Percentiles rank a stretch among this genome's conserved stretches.
phyloP scores from a whole-genome alignment of 2,888 invertebrate species.

The Salticus scenicus region DNA sequence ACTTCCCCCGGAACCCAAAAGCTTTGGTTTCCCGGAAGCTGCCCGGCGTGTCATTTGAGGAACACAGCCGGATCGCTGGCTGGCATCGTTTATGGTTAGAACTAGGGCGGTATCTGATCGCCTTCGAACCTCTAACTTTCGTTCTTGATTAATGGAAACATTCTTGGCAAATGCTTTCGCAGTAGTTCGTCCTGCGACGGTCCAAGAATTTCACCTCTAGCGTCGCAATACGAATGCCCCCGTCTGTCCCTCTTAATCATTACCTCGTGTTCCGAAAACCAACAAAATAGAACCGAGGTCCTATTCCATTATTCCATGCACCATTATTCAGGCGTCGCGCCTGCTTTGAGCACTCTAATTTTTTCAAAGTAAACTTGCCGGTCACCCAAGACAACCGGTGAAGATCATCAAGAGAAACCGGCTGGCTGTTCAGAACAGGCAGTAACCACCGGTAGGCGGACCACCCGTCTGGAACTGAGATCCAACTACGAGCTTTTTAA shows the following conservation, averaged over 20 bases:
- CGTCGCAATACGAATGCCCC: constrained; percentile 14
- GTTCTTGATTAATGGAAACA: constrained; percentile 83
- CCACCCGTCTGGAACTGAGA: constrained; percentile 75
- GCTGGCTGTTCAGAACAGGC: constrained; percentile 44
- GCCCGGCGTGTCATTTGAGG: constrained; percentile 80
- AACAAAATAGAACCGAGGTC: constrained; percentile 65
- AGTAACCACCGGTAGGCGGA: constrained; percentile 17
- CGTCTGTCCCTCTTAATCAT: constrained; percentile 51
- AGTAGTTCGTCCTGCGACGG: constrained; percentile 80
- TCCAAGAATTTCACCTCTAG: constrained; percentile 76
- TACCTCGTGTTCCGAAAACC: constrained; percentile 66
- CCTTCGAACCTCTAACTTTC: constrained; percentile 83
- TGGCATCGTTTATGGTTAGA: constrained; percentile 82
- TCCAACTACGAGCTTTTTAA: constrained; percentile 82
- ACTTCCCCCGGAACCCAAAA: constrained; percentile 57
- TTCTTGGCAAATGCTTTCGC: constrained; percentile 84
- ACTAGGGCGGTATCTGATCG: constrained; percentile 83
- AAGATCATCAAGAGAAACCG: constrained; percentile 63
- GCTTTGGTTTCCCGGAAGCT: constrained; percentile 80
- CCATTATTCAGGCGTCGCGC: constrained; percentile 4
- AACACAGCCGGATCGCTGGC: constrained; percentile 81
- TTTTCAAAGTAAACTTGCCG: constrained; percentile 28
- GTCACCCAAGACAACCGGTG: constrained; percentile 53
- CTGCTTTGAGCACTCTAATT: constrained; percentile 5
- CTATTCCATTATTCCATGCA: constrained; percentile 59